Base-by-base conservation (phyloP, 2,113 vertebrate species). In the Triplophysa dalaica region DNA sequence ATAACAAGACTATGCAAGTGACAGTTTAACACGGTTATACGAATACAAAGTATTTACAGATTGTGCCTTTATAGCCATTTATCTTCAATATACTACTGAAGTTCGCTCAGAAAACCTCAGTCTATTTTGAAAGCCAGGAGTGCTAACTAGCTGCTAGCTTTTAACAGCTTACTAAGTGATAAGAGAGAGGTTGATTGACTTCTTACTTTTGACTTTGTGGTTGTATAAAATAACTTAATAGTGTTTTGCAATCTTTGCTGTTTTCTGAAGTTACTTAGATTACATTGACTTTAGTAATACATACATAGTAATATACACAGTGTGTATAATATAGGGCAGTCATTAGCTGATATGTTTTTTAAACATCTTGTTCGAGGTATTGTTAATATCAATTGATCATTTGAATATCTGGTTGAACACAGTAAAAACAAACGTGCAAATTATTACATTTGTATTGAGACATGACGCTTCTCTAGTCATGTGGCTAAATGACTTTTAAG, bases 11-110 rank as follows among this genome's bases (percentile, higher is more conserved):
- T 50, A 75, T 4, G 33, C 26, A 5, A 58, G 50, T 58, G 56
- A 26, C 54, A 74, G 33, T 16, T 62, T 58, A 21, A n/a, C 16
- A 6, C 26, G 4, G 29, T 75, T 12, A 75, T 48, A 45, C 26
- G 3, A 63, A 45, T 62, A 21, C 6, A 63, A 12, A 45, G 14
- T 21, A n/a, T 63, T 29, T 11, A 21, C 58, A 63, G n/a, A 29
- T 48, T 13, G 24, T 62, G 41, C 2, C 24, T 43, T 43, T 61
- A 17, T 41, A 16, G 17, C 3, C 61, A 10, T 63, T 70, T 14
- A 79, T 82, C 19, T 76, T 86, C 73, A 83, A 33, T 2, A 50
- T 17, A 2, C 11, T 1, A 61, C 43, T 77, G 79, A 77, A 78
- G 77, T 78, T 54, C 19, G 12, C 62, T n/a, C 9, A 24, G 9